Conservation (phyloP, 1,140 invertebrate genomes). For the Drosophila subobscura region DNA sequence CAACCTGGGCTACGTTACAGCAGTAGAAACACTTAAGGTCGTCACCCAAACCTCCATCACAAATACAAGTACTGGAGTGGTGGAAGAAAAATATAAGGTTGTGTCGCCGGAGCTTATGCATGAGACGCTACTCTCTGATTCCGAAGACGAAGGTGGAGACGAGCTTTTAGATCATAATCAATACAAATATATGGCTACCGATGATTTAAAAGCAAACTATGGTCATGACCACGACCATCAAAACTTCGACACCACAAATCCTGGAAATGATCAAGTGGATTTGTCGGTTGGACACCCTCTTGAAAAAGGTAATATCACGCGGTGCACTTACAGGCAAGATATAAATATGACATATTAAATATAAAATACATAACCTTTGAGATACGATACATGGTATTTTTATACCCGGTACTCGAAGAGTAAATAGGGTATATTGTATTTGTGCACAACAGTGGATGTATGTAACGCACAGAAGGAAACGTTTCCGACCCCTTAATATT, state of each 20-base stretch:
- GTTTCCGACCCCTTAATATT: too few relatives aligned
- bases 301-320: constrained; percentile 35
- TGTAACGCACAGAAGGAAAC: too few relatives aligned
- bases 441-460: not conserved
- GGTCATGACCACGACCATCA: constrained; percentile 66
- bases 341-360: not conserved
- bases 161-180: constrained; percentile 77
- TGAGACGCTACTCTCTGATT: constrained; percentile 99
- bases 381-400: not conserved
- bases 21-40: constrained; percentile 97
- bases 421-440: not conserved
- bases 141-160: constrained; percentile 98
- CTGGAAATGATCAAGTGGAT: constrained; percentile 48
- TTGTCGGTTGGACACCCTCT: not conserved
- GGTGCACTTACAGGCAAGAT: not conserved
- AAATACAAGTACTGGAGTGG: constrained; percentile 86
- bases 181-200: constrained; percentile 82
- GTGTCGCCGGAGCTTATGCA: constrained; percentile 99
- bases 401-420: too few relatives aligned
- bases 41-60: constrained; percentile 96
- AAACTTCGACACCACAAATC: constrained; percentile 73
- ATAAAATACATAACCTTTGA: not conserved
- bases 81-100: constrained; percentile 95
- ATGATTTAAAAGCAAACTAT: constrained; percentile 64
- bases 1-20: constrained; percentile 98